These are phyloP conservation scores for Zosterops japonicus DNA, from an alignment of 2,113 vertebrate species.

Conservation along the genomic window DNA sequence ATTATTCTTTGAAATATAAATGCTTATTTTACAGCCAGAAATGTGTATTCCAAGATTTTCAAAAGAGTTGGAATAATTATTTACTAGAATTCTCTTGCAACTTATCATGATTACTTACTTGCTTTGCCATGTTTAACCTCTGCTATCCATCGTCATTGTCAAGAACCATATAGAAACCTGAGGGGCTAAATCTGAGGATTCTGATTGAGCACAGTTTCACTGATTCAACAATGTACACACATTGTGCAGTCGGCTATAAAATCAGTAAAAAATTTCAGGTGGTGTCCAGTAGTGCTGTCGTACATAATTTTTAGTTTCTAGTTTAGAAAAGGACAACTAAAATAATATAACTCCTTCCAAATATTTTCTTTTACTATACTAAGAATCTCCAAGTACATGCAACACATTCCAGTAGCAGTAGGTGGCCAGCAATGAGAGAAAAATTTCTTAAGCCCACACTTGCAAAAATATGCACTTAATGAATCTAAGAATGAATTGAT, in stretches of 20 bases:
- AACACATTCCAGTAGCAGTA: neutral
- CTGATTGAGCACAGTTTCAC: neutral
- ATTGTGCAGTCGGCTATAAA: neutral
- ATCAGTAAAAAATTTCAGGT: neutral
- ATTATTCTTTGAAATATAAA: neutral
- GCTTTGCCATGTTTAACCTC: neutral
- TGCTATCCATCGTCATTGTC: neutral
- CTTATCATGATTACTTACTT: neutral
- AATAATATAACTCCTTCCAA: neutral
- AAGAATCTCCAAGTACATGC: neutral
- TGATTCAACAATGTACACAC: neutral
- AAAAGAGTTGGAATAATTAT: neutral
- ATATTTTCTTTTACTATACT: neutral
- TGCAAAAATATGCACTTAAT: neutral
- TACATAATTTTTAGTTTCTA: neutral
- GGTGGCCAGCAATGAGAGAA: neutral
- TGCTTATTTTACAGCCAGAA: neutral
- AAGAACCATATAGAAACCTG: neutral
- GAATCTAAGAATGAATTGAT: neutral
- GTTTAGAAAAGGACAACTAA: neutral
- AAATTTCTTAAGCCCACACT: neutral
- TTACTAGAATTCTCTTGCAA: neutral
- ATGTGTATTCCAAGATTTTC: neutral
- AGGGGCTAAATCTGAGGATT: neutral
- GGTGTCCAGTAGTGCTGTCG: neutral